Base-by-base conservation (phyloP, 2,888 invertebrate species). In the Pogonocherus hispidulus region DNA sequence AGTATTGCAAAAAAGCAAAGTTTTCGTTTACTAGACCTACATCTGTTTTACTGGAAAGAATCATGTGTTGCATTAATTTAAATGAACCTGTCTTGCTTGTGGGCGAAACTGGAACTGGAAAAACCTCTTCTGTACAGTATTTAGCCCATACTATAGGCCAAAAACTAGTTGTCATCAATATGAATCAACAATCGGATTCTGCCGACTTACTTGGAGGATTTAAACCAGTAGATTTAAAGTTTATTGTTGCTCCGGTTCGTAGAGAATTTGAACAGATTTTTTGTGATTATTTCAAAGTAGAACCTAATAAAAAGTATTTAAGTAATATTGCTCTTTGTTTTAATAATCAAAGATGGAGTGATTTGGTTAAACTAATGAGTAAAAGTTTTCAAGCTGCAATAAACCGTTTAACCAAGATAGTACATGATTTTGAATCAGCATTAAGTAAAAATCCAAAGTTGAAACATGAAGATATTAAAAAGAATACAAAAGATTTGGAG, bases 141-240 rank as follows among this genome's bases (percentile, higher is more conserved):
- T 87, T 99, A 63, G 95, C 98, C 0, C 89, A 91, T 69, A 91
- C 93, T 73, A 91, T 95, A 0, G 93, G 95, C 0, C 93, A 95
- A 76, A 94, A 93, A 81, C 87, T 99, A 27, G 89, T 94, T 27
- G 98, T 99, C 0, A 94, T 99, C 20, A 99, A 99, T 83, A 95
- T 99, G 95, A 99, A 98, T 82, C 98, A 99, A 82, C 99, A 99
- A 82, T 98, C 97, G 51, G 99, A 99, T 86, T 95, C 95, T 6
- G 93, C 96, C 0, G 99, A 99, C 87, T 89, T 99, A 41, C 88
- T 99, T 0, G 99, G 99, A 65, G 99, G 99, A 71, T 96, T 95
- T 82, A 99, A 98, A 85, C 99, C 99, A 0, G 95, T 98, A 0
- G 97, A 98, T 83, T 84, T 98, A 9, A 94, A 93, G 80, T 92